Conservation (phyloP, 1,140 invertebrate species). For the Drosophila tani region DNA sequence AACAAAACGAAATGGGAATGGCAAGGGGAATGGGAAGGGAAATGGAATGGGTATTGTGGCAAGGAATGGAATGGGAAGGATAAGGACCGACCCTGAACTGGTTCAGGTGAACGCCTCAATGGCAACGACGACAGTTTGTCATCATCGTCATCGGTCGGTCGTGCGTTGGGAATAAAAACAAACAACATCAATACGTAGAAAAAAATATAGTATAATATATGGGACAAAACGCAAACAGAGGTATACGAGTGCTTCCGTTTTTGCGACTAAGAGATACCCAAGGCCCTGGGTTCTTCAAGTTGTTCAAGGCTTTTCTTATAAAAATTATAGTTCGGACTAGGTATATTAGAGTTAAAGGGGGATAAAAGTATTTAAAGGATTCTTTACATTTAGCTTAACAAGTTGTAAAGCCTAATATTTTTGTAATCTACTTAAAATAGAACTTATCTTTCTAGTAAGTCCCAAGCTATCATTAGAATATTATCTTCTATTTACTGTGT, state of each 20-base stretch:
- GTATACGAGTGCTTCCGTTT: constrained; percentile 8
- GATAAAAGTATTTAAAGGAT: too few species aligned
- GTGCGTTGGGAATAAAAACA: constrained; percentile 37
- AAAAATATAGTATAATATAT: constrained; percentile 37
- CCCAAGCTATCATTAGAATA: neutral
- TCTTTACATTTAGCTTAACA: too few species aligned
- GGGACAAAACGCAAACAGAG: constrained; percentile 50
- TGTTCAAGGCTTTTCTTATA: neutral
- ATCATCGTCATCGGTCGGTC: constrained; percentile 26
- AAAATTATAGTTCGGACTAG: too few species aligned
- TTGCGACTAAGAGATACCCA: constrained; percentile 36
- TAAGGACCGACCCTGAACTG: constrained; percentile 69
- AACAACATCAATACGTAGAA: constrained; percentile 50
- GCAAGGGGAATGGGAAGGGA: constrained; percentile 1
- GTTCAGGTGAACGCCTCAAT: constrained; percentile 62
- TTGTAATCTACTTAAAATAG: too few species aligned
- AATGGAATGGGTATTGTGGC: constrained; percentile 5
- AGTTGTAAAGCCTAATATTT: too few species aligned
- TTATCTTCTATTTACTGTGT: neutral
- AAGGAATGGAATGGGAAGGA: constrained; percentile 19
- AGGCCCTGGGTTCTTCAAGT: neutral
- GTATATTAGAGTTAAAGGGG: too few species aligned
- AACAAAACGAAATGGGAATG: constrained; percentile 28
- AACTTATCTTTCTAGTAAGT: neutral
- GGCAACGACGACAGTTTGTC: constrained; percentile 57